Conservation (phyloP, 2,888 invertebrate genomes). For the Macrosoma leucophasiata region DNA sequence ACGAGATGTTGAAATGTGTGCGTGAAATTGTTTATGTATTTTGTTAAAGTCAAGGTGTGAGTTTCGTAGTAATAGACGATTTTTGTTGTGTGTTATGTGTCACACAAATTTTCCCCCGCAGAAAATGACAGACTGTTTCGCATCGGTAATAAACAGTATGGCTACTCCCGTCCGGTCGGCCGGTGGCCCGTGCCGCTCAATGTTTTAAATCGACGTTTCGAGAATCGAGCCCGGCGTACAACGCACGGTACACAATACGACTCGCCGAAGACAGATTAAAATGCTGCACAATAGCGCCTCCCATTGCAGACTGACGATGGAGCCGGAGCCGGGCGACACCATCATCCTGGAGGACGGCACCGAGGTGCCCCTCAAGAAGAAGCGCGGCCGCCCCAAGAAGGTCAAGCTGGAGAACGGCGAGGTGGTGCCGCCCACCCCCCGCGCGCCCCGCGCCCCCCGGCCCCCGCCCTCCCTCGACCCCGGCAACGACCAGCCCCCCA, state of each 20-base stretch:
- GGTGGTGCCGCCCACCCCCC: conserved; percentile 74
- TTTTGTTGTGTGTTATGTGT: too few species aligned
- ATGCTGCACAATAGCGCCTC: conserved; percentile 32
- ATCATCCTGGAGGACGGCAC: conserved; percentile 78
- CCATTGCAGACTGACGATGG: conserved; percentile 65
- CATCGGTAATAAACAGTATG: too few species aligned
- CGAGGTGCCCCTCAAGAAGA: conserved; percentile 86
- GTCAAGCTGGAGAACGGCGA: conserved; percentile 80
- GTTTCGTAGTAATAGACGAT: too few species aligned
- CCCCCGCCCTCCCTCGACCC: conserved; percentile 41
- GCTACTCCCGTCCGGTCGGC: too few species aligned
- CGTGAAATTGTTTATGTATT: too few species aligned
- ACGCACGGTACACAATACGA: background rate
- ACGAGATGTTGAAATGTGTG: too few species aligned
- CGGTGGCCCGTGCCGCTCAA: too few species aligned
- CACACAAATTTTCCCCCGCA: too few species aligned
- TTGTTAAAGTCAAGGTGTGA: too few species aligned
- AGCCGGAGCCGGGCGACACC: conserved; percentile 71
- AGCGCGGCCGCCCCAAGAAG: conserved; percentile 93
- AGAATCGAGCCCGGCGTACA: background rate
- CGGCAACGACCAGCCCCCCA: conserved; percentile 76
- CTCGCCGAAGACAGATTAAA: conserved; percentile 34
- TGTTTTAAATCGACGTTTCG: too few species aligned
- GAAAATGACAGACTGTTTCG: too few species aligned
- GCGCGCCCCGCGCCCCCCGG: conserved; percentile 63